Evolutionary conservation across 1,140 invertebrate genomes (phyloP), one percentile per base, ranked within the genome.

Genomic region (Drosophila simulans): DNA sequence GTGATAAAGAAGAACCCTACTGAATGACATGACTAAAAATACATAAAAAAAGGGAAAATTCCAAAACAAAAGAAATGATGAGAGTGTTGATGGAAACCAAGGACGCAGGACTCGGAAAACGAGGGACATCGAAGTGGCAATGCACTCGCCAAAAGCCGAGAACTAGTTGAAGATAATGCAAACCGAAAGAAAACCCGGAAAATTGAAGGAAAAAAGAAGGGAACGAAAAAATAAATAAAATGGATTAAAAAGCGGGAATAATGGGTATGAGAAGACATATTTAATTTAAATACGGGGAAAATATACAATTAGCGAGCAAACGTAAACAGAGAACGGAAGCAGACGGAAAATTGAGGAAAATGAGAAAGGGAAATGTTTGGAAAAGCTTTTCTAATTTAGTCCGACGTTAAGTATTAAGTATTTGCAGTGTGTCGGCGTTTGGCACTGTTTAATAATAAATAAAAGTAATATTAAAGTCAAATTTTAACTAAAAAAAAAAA

Each of bases 1-100:
- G 31, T 46, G 17, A 43, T 52, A 55, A 40, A 48, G 51, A 57
- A 70, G 42, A 42, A 46, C 60, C 37, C 60, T 59, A 52, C 62
- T 37, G 73, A 75, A 74, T 74, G 52, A 52, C 72, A 74, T 56
- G 73, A 58, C 72, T 53, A 40, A 75, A 75, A 49, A 66, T 59
- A 37, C 31, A 35, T 52, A 65, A 42, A 68, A 65, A 79, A 37
- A 51, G 20, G 37, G 4, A 1, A 27, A 34, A 53, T 43, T 46
- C 25, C 31, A 48, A 66, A 83, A 64, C 71, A 64, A 69, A 69
- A 52, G 64, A 81, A 76, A 80, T 64, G 58, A 56, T 45, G 70
- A 56, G 77, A 72, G 75, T 58, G 73, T 52, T 63, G 80, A 69
- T 46, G 54, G 37, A 72, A 48, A 52, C 20, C 27, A 46, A 48